Evolutionary conservation across 2,888 invertebrate genomes (phyloP), one percentile per base, ranked within the genome.

Genomic region (Choreutis nemorana): DNA sequence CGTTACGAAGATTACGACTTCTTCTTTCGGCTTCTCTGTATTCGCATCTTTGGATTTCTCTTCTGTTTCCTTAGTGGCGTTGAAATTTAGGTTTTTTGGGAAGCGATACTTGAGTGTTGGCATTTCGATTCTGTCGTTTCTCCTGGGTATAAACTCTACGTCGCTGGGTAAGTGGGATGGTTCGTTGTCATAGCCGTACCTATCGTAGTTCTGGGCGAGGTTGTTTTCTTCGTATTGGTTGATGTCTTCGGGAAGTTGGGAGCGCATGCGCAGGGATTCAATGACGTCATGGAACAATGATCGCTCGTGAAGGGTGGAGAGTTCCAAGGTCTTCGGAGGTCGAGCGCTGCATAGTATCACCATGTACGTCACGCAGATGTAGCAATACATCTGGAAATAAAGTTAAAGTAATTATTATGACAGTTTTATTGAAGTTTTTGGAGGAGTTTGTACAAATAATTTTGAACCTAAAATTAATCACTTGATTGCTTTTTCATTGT

Each of bases 51-150:
- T 26, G 2, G 20, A 25, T 16, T 46, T 40, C 14, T 48, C 39
- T n/a, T 40, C 48, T 2, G 44, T 44, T 7, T 49, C 40, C 18
- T 58, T 59, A 0, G 36, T 20, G 2, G 5, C 8, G 18, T 18
- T 6, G 15, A 8, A 14, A 14, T 43, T 41, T 1, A 71, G 31
- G 25, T 50, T 66, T 54, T 73, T 77, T 1, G 75, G 71, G 6
- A 67, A 64, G 4, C 77, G 55, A 35, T 71, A 67, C 40, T 71
- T 71, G 3, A 70, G 39, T 8, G 66, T 39, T 1, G 75, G 73
- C 65, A 70, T 64, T 57, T 67, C 77, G 11, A 75, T 56, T 47
- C 77, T 57, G 18, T 75, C 77, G 26, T 77, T 77, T 48, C 75
- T 57, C 48, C 77, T 45, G 1, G 75, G 77, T 10, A 65, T 48